Percentiles rank a stretch among this genome's conserved stretches.
Conservation (phyloP, 2,888 invertebrate species). For the Eulithis testata region DNA sequence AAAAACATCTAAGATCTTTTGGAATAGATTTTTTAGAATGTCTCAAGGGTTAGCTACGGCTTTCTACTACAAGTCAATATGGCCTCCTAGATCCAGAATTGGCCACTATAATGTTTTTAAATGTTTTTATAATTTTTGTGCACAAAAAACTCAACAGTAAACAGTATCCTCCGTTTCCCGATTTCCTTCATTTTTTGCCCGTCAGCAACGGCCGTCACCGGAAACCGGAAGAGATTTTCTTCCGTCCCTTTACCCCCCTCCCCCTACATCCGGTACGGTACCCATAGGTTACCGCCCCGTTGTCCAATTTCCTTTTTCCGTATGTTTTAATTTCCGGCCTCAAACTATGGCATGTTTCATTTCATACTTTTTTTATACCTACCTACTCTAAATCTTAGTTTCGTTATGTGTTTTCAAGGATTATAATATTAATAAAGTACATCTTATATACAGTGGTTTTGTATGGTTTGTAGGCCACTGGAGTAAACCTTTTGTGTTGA, state of each 20-base stretch:
- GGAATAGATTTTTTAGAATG: no score
- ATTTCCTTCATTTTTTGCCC: conserved; percentile 16
- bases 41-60: no score
- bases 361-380: conserved; percentile 54
- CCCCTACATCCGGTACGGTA: conserved; percentile 69
- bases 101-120: no score
- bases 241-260: conserved; percentile 52
- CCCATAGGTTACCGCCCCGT: conserved; percentile 62
- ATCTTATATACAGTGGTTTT: no score
- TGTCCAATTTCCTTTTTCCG: conserved; percentile 82
- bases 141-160: neutral
- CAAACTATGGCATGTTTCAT: conserved; percentile 71
- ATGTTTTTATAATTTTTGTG: no score
- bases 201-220: conserved; percentile 52
- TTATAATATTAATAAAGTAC: no score
- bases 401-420: no score
- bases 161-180: neutral
- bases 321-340: conserved; percentile 79
- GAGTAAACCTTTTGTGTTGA: neutral
- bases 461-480: neutral
- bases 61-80: no score
- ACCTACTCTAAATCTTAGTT: no score
- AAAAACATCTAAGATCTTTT: no score
- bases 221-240: conserved; percentile 71
- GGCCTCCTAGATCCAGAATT: no score